These are phyloP conservation scores for Leptinotarsa texana DNA, from an alignment of 1,140 invertebrate genomes.

Conservation along the genomic window DNA sequence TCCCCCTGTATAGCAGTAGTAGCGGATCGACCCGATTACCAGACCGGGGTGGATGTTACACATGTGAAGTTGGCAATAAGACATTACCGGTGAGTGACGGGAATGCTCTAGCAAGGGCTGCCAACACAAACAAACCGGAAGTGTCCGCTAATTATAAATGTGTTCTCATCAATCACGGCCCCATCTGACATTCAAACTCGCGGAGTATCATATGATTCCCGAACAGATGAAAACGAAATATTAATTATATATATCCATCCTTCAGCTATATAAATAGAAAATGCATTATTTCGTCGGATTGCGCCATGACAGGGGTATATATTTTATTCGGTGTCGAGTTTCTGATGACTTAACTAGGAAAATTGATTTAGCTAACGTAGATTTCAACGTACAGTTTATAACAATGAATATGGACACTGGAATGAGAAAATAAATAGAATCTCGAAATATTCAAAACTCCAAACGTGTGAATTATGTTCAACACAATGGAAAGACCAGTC, in stretches of 20 bases:
- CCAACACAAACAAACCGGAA: constrained; percentile 54
- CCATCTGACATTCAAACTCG: constrained; percentile 41
- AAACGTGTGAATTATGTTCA: no score
- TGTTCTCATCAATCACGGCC: constrained; percentile 52
- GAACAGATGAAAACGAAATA: constrained; percentile 36
- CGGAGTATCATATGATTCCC: constrained; percentile 32
- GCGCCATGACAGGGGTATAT: neutral
- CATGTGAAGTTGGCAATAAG: constrained; percentile 50
- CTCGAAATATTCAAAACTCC: no score
- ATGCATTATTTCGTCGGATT: constrained; percentile 19
- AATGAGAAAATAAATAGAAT: no score
- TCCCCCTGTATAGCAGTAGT: no score
- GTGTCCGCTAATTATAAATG: constrained; percentile 57
- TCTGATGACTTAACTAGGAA: neutral
- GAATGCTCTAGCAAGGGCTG: constrained; percentile 46
- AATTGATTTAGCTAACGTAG: neutral
- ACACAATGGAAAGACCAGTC: no score
- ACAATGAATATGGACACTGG: no score
- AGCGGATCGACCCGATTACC: neutral
- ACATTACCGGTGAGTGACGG: constrained; percentile 49
- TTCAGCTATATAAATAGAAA: constrained; percentile 15
- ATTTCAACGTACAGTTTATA: neutral
- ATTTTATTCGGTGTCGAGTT: neutral
- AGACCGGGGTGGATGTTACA: constrained; percentile 34
- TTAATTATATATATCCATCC: constrained; percentile 30